A percentile compares a stretch with the other conserved stretches of the same genome.
Evolutionary conservation across 2,797 vertebrate genomes (phyloP).

Genomic region (Ambastaia sidthimunki): DNA sequence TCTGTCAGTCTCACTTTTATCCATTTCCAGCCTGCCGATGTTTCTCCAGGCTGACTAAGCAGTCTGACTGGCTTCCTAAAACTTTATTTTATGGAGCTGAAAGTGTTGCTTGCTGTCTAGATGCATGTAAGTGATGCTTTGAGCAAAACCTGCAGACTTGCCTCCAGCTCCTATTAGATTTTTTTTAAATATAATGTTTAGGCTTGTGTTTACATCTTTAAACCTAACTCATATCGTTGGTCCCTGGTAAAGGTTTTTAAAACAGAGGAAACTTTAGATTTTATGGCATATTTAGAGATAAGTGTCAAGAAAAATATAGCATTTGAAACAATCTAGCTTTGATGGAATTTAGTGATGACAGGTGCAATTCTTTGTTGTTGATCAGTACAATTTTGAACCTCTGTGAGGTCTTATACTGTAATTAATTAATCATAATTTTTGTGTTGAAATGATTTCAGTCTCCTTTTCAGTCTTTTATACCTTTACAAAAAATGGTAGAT

Average conservation of each 20-base stretch:
- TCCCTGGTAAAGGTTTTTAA: background rate
- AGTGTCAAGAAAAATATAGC: background rate
- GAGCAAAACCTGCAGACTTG: constrained; percentile 64
- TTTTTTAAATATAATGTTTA: too few relatives aligned
- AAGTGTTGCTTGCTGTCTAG: constrained; percentile 24
- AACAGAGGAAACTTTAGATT: background rate
- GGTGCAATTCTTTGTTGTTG: background rate
- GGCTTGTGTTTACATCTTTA: constrained; percentile 61
- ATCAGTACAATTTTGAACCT: background rate
- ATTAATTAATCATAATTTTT: background rate
- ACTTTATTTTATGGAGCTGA: constrained; percentile 23
- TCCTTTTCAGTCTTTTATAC: too few relatives aligned
- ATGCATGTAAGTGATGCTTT: constrained; percentile 55
- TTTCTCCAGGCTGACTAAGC: constrained; percentile 26
- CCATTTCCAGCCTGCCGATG: constrained; percentile 41
- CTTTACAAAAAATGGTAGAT: background rate
- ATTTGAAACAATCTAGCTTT: background rate
- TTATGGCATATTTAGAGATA: background rate
- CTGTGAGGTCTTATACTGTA: background rate
- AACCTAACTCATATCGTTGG: background rate
- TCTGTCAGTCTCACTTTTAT: constrained; percentile 26
- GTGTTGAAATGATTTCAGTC: background rate
- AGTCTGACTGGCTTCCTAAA: constrained; percentile 44
- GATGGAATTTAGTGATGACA: background rate
- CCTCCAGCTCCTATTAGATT: constrained; percentile 56